Evolutionary conservation across 2,113 vertebrate species (phyloP), one percentile per base, ranked within the genome.

Genomic region (Alexandromys fortis): DNA sequence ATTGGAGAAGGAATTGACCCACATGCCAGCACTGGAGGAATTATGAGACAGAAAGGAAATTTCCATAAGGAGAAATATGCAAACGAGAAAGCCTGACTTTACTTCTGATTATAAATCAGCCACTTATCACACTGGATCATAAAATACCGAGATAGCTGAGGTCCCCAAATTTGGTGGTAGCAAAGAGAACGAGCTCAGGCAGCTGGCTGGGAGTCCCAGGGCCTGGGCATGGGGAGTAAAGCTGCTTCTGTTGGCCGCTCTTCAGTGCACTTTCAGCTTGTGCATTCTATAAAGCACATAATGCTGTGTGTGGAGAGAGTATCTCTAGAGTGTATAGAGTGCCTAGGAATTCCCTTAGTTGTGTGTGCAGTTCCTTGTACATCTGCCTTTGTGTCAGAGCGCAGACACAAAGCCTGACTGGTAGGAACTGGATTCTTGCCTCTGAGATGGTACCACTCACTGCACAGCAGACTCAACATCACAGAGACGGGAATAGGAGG

Each of bases 21-120:
- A 45, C 12, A 77, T 92, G 47, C 49, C 96, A 96, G 79, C 94
- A 63, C 0, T 33, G 5, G 6, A 67, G 14, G 33, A 96, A 68
- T 16, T 78, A 89, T 79, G 67, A 92, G 68, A 95, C 94, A n/a
- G 21, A 78, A 92, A 68, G 92, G 86, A 97, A 97, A 95, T 94
- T 97, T 97, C 89, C 70, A 91, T 11, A 86, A 88, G 90, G 92
- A 86, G n/a, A 98, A 76, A 94, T 67, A 77, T 67, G 91, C 82
- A 96, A 97, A 97, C 77, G 19, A 88, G 35, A 95, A 96, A 90
- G 78, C 5, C 24, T 86, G 0, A 7, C n/a, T 73, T 70, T 22
- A 0, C 21, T 65, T 95, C 8, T 68, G 16, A 81, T 42, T 17
- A 70, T 86, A 79, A 96, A 97, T 91, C 76, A 77, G 58, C 58